Conservation (phyloP, 1,140 invertebrate genomes). For the Pinna nobilis region DNA sequence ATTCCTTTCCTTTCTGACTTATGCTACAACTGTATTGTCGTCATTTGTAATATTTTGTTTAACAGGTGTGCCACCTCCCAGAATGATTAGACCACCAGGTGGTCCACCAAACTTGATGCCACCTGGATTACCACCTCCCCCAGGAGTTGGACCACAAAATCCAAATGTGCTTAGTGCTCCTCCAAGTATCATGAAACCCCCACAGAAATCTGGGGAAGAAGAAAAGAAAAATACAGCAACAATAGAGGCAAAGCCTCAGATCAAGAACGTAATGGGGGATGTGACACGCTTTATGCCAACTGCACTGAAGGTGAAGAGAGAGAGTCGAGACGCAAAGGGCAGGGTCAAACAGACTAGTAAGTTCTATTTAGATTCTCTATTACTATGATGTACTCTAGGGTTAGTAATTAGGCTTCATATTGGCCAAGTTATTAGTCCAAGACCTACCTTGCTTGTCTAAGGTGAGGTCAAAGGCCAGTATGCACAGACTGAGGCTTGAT, state of each 20-base stretch:
- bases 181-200: slow-evolving; percentile 84
- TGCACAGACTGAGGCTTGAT: no score
- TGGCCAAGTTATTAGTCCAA: no score
- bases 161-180: slow-evolving; percentile 88
- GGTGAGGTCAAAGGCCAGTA: no score
- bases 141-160: slow-evolving; percentile 69
- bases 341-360: slow-evolving; percentile 56
- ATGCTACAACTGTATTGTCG: no score
- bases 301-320: slow-evolving; percentile 90
- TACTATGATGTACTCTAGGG: neutral
- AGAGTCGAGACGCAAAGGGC: slow-evolving; percentile 77
- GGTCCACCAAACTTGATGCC: slow-evolving; percentile 60
- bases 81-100: slow-evolving; percentile 77
- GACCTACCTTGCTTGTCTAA: no score
- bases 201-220: slow-evolving; percentile 60
- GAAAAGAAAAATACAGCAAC: slow-evolving; percentile 82
- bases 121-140: slow-evolving; percentile 65
- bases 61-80: slow-evolving; percentile 76
- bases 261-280: slow-evolving; percentile 93
- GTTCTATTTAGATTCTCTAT: slow-evolving; percentile 8
- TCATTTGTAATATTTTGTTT: no score
- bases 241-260: slow-evolving; percentile 96
- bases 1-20: no score
- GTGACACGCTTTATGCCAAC: slow-evolving; percentile 96
- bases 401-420: no score